Evolutionary conservation across 2,888 invertebrate genomes (phyloP).

Genomic region (Eumacrocentrus americanus): DNA sequence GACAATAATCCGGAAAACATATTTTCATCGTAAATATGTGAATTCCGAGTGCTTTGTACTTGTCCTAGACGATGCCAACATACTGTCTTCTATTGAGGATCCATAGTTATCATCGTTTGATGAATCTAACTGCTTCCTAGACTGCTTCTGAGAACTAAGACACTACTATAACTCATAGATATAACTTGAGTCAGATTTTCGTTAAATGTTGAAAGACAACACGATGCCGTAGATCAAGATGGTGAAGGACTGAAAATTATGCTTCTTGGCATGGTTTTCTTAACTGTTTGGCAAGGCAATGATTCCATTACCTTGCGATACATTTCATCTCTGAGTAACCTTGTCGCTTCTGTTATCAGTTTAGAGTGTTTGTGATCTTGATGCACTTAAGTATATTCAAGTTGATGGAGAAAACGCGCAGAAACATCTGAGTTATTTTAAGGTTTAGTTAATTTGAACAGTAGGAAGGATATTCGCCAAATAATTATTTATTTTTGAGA

Average conservation of each 20-base stretch:
- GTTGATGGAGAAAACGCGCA: background rate
- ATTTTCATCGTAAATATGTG: background rate
- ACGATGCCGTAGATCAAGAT: background rate
- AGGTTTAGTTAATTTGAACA: too few species aligned
- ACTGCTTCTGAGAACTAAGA: too few species aligned
- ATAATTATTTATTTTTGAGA: too few species aligned
- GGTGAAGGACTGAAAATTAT: background rate
- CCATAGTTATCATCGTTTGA: too few species aligned
- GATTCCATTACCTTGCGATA: constrained; percentile 15
- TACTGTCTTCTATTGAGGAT: too few species aligned
- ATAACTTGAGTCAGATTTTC: background rate
- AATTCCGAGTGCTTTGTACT: background rate
- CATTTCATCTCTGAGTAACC: constrained; percentile 15
- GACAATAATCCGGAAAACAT: constrained; percentile 17
- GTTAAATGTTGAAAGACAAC: constrained; percentile 4
- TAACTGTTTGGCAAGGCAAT: constrained; percentile 15
- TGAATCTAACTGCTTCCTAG: too few species aligned
- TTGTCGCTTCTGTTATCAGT: constrained; percentile 3
- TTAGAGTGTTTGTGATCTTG: constrained; percentile 2
- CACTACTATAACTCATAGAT: background rate
- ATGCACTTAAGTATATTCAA: constrained; percentile 3
- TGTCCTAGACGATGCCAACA: background rate
- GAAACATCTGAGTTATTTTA: background rate
- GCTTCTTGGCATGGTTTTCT: constrained; percentile 27
- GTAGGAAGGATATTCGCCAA: too few species aligned